Evolutionary conservation across 1,140 invertebrate species (phyloP), one percentile per base, ranked within the genome.

Genomic region (Aphis craccivora): DNA sequence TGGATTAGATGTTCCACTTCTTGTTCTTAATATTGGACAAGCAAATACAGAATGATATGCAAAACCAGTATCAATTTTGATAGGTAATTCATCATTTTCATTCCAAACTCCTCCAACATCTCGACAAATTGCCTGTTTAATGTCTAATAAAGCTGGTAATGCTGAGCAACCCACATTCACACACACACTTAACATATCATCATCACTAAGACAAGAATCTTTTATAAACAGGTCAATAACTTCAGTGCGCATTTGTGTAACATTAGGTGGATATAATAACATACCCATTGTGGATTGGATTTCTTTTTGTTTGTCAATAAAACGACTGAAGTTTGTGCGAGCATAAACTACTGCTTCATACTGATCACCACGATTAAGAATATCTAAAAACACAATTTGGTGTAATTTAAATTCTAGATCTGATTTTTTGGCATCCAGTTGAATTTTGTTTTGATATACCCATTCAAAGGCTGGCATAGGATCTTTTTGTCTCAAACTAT

Each of bases 31-130:
- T 94, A 99, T 99, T n/a, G 99, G 99, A 96, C 99, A 99, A n/a
- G 99, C 99, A 96, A 99, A 99, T 94, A 99, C 98, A 45, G 99
- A 99, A 96, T 99, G 99, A 95, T 99, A 99, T 94, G 98, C 97
- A 94, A 97, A 97, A 25, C 97, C 98, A 14, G 99, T 95, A 94
- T 99, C 98, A 94, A 99, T 98, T 95, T 99, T 98, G 96, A 99
- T 98, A 23, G 99, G 99, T 95, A 99, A 96, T 96, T 99, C 99
- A 95, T 99, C 98, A 95, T 98, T 98, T 93, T 98, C 97, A 95
- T 96, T 98, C 98, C 98, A 99, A 94, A 99, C 98, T 93, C 98
- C 98, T 37, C 98, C 97, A 40, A 99, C 98, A 96, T 99, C 98
- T 95, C 98, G 96, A 94, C 99, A 98, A 98, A 99, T 99, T 0